These are phyloP conservation scores for Petrocephalus sullivani DNA, from an alignment of 2,797 vertebrate species.

Conservation along the genomic window DNA sequence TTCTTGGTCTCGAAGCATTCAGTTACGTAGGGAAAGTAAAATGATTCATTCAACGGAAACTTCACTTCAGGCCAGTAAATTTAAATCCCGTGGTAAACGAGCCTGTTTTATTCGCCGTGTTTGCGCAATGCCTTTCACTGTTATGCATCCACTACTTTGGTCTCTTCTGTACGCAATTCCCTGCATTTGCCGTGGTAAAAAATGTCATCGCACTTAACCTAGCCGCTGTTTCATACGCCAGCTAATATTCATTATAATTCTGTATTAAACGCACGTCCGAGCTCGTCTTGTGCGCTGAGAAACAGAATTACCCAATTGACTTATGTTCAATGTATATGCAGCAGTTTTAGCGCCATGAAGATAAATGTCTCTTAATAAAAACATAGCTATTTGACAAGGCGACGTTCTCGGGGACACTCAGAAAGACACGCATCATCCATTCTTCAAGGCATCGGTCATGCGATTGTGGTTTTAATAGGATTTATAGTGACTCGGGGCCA, in stretches of 20 bases:
- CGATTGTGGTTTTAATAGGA: background rate
- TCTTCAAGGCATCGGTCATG: background rate
- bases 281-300: background rate
- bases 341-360: background rate
- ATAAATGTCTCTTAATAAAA: background rate
- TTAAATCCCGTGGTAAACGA: background rate
- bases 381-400: background rate
- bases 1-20: background rate
- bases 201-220: background rate
- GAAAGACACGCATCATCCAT: background rate
- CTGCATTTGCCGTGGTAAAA: background rate
- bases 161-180: background rate
- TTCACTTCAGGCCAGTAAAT: background rate
- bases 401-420: background rate
- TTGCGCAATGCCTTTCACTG: background rate
- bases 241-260: background rate
- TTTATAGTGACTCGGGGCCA: background rate
- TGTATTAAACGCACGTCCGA: background rate
- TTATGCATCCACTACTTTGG: background rate
- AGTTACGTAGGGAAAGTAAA: background rate
- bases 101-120: background rate
- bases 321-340: background rate
- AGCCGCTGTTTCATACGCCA: background rate
- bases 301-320: background rate
- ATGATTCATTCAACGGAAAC: background rate